Conservation (phyloP, 1,140 invertebrate genomes). For the Magallana gigas region DNA sequence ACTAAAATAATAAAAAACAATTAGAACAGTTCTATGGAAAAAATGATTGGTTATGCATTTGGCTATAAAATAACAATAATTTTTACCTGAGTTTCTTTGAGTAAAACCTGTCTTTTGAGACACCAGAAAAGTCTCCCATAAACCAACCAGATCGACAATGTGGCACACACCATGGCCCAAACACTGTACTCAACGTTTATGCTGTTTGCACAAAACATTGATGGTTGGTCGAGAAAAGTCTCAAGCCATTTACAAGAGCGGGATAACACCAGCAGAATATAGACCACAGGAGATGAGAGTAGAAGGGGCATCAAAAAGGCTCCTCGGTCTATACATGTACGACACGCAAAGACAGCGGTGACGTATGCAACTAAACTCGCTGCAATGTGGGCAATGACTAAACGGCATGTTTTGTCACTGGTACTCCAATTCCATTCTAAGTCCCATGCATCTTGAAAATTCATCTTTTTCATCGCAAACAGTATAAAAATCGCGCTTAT, state of each 20-base stretch:
- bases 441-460: no score
- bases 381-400: constrained; percentile 34
- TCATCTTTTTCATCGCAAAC: no score
- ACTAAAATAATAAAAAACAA: no score
- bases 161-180: background rate
- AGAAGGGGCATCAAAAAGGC: constrained; percentile 61
- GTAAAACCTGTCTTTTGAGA: background rate
- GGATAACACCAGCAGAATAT: background rate
- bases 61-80: no score
- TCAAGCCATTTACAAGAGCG: background rate
- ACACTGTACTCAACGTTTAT: background rate
- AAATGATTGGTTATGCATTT: no score
- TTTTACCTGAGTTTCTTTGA: background rate
- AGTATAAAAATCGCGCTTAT: no score
- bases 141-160: background rate
- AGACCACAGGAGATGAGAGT: constrained; percentile 46
- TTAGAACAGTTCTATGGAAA: no score
- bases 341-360: constrained; percentile 57
- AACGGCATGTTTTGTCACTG: constrained; percentile 14
- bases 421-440: background rate
- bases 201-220: background rate
- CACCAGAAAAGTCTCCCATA: background rate
- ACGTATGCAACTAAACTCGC: constrained; percentile 53
- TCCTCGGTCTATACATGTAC: constrained; percentile 54
- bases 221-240: background rate